Percentiles rank a stretch among this genome's conserved stretches.
These are phyloP conservation scores for Spodoptera littoralis DNA, from an alignment of 2,888 invertebrate species.

Conservation along the genomic window DNA sequence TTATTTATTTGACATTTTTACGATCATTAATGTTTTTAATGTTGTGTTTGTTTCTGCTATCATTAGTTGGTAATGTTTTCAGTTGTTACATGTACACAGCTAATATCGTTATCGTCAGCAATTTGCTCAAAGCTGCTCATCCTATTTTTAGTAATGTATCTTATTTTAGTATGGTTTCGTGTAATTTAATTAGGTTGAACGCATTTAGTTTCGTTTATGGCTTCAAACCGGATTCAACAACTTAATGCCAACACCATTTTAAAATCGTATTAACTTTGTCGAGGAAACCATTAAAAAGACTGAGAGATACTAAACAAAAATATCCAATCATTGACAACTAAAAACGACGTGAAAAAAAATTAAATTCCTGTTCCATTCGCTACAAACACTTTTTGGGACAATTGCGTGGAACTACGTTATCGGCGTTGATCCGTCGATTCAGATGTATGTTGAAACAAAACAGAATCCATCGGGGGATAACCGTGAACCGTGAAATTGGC, in stretches of 20 bases:
- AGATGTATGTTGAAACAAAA: slow-evolving; percentile 74
- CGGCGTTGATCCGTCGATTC: slow-evolving; percentile 54
- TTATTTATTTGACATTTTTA: slow-evolving; percentile 59
- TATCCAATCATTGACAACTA: background rate
- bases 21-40: slow-evolving; percentile 49
- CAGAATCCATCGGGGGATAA: slow-evolving; percentile 75
- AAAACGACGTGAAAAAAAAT: slow-evolving; percentile 13
- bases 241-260: slow-evolving; percentile 30
- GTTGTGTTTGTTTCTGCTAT: slow-evolving; percentile 46
- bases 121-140: background rate
- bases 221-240: slow-evolving; percentile 28
- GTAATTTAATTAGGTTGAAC: slow-evolving; percentile 34
- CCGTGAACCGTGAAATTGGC: slow-evolving; percentile 84
- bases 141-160: background rate
- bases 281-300: slow-evolving; percentile 9
- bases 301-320: slow-evolving; percentile 3
- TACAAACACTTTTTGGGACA: slow-evolving; percentile 45
- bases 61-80: slow-evolving; percentile 30
- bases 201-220: slow-evolving; percentile 29
- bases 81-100: slow-evolving; percentile 27
- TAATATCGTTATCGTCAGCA: background rate
- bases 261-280: slow-evolving; percentile 19
- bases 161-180: slow-evolving; percentile 33
- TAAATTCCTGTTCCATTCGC: slow-evolving; percentile 25
- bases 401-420: slow-evolving; percentile 50